Evolutionary conservation across 2,113 vertebrate species (phyloP).

Genomic region (Pluvialis apricaria): DNA sequence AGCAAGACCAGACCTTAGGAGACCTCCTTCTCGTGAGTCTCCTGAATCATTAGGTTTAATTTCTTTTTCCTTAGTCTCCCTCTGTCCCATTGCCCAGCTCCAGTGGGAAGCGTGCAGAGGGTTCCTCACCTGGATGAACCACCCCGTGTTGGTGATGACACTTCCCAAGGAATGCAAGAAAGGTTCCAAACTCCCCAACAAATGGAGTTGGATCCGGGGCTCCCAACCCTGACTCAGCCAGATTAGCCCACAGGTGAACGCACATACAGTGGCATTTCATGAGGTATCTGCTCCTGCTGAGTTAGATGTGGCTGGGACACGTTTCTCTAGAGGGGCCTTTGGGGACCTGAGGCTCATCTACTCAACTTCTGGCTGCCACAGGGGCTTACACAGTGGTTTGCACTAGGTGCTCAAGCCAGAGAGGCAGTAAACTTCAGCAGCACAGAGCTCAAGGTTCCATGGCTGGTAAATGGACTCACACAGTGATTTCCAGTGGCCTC

Average conservation of each 20-base stretch:
- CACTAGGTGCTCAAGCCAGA: background rate
- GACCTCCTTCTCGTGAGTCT: background rate
- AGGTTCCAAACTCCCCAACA: background rate
- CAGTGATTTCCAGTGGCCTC: background rate
- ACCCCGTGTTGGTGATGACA: background rate
- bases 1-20: background rate
- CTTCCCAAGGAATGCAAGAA: background rate
- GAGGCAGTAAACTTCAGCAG: background rate
- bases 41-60: background rate
- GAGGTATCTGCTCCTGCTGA: background rate
- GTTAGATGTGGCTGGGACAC: background rate
- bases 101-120: background rate
- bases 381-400: background rate
- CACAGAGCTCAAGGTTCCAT: background rate
- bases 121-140: background rate
- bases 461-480: background rate
- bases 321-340: background rate
- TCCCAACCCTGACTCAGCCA: background rate
- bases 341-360: background rate
- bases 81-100: background rate
- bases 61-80: background rate
- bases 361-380: background rate
- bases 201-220: accelerated
- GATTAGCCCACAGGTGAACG: background rate
- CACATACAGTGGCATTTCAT: background rate